Conservation (phyloP, 2,797 vertebrate genomes). For the Rhincodon typus region DNA sequence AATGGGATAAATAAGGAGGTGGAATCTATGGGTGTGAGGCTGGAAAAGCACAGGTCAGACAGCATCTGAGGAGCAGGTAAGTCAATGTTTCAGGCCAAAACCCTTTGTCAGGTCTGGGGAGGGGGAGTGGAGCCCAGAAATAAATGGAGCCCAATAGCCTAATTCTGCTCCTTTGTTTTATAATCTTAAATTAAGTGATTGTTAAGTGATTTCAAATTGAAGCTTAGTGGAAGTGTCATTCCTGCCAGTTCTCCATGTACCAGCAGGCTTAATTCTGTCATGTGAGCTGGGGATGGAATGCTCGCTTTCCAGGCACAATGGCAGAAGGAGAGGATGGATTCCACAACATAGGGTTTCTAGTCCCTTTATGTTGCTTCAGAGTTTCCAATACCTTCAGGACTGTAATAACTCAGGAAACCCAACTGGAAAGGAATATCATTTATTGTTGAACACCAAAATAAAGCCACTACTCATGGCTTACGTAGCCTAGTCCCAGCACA, state of each 20-base stretch:
- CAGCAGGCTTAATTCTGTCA: background rate
- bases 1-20: background rate
- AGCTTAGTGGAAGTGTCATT: background rate
- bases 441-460: too few relatives aligned
- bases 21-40: background rate
- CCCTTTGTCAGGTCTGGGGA: too few relatives aligned
- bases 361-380: background rate
- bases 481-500: too few relatives aligned
- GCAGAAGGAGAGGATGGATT: background rate
- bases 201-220: slow-evolving; percentile 3
- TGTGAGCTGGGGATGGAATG: background rate
- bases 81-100: too few relatives aligned
- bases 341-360: background rate
- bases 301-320: background rate
- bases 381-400: background rate
- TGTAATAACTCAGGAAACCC: too few relatives aligned
- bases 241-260: background rate
- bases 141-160: too few relatives aligned
- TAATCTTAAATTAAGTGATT: background rate
- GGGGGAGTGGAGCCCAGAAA: too few relatives aligned
- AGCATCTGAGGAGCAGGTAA: too few relatives aligned
- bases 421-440: too few relatives aligned
- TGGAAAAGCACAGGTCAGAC: too few relatives aligned
- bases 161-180: too few relatives aligned
- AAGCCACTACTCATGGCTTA: too few relatives aligned